Base-by-base conservation (phyloP, 2,888 invertebrate species). In the Stenodera caucasica region DNA sequence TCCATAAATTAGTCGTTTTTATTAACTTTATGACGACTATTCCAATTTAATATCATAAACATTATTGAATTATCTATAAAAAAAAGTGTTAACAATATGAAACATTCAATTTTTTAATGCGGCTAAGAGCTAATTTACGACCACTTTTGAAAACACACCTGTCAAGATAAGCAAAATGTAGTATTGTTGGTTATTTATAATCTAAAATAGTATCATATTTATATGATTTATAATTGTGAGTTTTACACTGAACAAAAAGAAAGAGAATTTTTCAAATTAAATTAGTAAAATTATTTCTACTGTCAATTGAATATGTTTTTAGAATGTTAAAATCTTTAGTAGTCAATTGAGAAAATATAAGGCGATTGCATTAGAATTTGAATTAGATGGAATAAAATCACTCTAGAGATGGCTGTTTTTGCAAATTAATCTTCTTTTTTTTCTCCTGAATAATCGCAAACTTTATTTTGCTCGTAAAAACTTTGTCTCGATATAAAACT, bases 71-170 rank as follows among this genome's bases (percentile, higher is more conserved):
- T 21, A 45, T 45, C 45, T 21, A 21, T 11, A 15, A 15, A 21
- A 45, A 45, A 45, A 45, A 21, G 45, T 45, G 45, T 45, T 45
- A 45, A 45, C 45, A 45, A 18, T 21, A 45, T 18, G 45, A 45
- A 21, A 21, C 18, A 45, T 45, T 45, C 45, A 45, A 45, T 45
- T 45, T 45, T 45, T 45, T n/a, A 45, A 45, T 21, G 12, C 18
- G 45, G 11, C 9, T 45, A 3, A 21, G 21, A 5, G 2, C 7
- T 45, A 45, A 45, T 45, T 45, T 45, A 45, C 45, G 45, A 23
- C 45, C 23, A 45, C 23, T 45, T 23, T 23, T 21, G 23, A 6
- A 23, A 21, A 23, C n/a, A 45, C 45, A 45, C 45, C 23, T 45
- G 45, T 45, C 45, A 45, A 45, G 45, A 45, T 45, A 45, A 45